phyloP scores from a whole-genome alignment of 2,888 invertebrate species.

The Ectropis crepuscularia region DNA sequence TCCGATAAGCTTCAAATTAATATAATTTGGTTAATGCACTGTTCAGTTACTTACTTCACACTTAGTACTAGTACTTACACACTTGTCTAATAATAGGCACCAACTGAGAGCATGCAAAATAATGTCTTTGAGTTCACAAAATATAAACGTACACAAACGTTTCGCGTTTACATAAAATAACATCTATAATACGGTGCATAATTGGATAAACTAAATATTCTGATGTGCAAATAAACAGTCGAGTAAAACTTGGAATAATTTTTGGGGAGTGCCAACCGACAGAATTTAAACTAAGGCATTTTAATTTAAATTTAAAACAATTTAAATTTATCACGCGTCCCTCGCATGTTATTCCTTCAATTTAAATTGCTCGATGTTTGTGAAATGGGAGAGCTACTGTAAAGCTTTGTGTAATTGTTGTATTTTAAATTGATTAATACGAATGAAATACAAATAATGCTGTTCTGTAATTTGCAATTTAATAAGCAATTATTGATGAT shows the following conservation, averaged over 20 bases:
- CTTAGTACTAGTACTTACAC: no score
- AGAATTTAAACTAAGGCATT: conserved; percentile 6
- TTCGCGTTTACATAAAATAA: no score
- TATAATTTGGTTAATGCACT: no score
- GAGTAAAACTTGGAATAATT: not conserved
- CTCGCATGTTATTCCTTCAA: conserved; percentile 16
- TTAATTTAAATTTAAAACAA: conserved; percentile 17
- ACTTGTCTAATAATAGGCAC: no score
- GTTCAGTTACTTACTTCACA: no score
- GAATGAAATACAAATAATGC: not conserved
- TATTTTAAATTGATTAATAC: not conserved
- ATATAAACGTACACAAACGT: no score
- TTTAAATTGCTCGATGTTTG: conserved; percentile 11
- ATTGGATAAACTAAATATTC: no score
- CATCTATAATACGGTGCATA: no score
- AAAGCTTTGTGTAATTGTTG: not conserved
- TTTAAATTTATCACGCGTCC: conserved; percentile 8
- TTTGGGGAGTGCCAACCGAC: conserved; percentile 1
- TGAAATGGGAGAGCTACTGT: conserved; percentile 8
- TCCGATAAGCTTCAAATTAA: no score
- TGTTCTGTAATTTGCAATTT: not conserved
- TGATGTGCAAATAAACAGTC: not conserved
- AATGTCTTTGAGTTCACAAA: no score
- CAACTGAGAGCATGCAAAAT: no score
- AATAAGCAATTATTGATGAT: not conserved